A percentile compares a stretch with the other conserved stretches of the same genome.
These are phyloP conservation scores for Cirrhinus molitorella DNA, from an alignment of 2,797 vertebrate genomes.

Conservation along the genomic window DNA sequence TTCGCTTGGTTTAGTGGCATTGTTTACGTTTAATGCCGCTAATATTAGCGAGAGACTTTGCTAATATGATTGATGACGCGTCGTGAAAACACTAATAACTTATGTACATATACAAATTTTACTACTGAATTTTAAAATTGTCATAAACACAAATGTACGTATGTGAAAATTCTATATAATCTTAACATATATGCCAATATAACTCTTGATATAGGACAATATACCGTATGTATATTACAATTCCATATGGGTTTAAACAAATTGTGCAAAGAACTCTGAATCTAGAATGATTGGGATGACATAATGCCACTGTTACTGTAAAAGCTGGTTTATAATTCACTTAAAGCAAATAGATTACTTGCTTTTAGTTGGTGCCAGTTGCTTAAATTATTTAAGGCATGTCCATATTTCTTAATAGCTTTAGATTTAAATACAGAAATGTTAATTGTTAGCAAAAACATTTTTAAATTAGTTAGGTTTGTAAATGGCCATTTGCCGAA, in stretches of 20 bases:
- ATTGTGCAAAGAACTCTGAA: not conserved
- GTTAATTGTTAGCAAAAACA: too few species aligned
- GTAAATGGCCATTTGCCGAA: not conserved
- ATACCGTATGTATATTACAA: not conserved
- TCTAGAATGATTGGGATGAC: not conserved
- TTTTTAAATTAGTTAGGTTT: not conserved
- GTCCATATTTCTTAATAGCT: not conserved
- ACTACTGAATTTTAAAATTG: too few species aligned
- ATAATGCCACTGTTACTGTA: not conserved
- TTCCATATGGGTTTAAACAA: not conserved
- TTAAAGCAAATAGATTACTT: not conserved
- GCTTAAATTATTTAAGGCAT: not conserved
- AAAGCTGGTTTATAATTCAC: not conserved
- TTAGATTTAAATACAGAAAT: not conserved
- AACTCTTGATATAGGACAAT: not conserved
- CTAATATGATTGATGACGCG: too few species aligned
- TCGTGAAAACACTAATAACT: too few species aligned
- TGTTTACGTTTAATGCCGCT: too few species aligned
- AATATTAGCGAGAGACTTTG: too few species aligned
- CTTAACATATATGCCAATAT: too few species aligned
- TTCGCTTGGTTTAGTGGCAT: too few species aligned
- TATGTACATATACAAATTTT: too few species aligned
- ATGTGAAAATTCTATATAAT: not conserved
- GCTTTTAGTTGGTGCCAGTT: not conserved
- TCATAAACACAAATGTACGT: too few species aligned